Percentiles rank a stretch among this genome's conserved stretches.
Evolutionary conservation across 2,113 vertebrate species (phyloP).

Genomic region (Serinus canaria): DNA sequence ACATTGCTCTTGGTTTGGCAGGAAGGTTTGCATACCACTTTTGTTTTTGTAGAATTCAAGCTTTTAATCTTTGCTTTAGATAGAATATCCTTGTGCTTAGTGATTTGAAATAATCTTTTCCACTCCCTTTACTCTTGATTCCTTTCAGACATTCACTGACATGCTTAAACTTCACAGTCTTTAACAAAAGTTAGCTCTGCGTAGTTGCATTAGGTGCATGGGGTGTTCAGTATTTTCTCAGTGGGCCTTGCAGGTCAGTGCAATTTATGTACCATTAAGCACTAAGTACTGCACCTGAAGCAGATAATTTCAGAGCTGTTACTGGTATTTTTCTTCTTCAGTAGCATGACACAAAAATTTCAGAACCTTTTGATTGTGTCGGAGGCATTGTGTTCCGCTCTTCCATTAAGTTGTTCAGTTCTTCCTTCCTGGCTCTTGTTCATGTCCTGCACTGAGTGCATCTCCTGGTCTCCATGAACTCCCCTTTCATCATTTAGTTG

Average conservation of each 20-base stretch:
- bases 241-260: background rate
- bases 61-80: background rate
- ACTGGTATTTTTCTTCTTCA: background rate
- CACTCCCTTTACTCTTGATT: background rate
- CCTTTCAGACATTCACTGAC: background rate
- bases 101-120: background rate
- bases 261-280: background rate
- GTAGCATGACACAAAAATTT: background rate
- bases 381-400: fast-evolving
- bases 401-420: background rate
- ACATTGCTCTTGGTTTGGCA: background rate
- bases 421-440: background rate
- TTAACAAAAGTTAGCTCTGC: background rate
- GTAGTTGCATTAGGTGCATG: background rate
- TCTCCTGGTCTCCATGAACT: background rate
- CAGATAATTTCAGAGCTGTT: background rate
- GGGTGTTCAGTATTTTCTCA: background rate
- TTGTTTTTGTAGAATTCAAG: background rate
- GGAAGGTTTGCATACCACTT: background rate
- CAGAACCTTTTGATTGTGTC: background rate
- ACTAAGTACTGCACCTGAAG: background rate
- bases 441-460: background rate
- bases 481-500: background rate
- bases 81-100: background rate
- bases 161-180: background rate